phyloP scores from a whole-genome alignment of 2,888 invertebrate species.

The Erpobdella octoculata region DNA sequence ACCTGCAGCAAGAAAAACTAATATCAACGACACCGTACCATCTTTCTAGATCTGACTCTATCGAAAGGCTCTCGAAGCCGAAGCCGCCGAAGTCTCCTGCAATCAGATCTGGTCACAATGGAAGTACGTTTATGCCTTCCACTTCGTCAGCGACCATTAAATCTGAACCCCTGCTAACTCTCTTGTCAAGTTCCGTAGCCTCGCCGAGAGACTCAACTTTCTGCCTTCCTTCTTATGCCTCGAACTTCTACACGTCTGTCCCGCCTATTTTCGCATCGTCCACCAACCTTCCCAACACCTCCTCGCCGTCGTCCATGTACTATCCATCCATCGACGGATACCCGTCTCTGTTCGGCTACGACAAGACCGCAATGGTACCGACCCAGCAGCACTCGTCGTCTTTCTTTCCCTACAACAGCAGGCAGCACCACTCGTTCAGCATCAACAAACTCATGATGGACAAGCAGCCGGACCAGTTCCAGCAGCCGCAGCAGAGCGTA shows the following conservation, averaged over 20 bases:
- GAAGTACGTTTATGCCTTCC: neutral
- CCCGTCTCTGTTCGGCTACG: neutral
- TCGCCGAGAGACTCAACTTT: neutral
- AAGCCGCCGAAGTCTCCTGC: neutral
- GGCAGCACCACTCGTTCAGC: conserved; percentile 21
- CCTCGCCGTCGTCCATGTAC: neutral
- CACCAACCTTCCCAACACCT: neutral
- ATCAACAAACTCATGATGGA: conserved; percentile 19
- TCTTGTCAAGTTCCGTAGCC: neutral
- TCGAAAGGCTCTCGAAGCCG: neutral
- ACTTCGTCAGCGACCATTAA: neutral
- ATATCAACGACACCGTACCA: neutral
- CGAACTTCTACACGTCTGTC: neutral
- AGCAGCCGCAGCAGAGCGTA: neutral
- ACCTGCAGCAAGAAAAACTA: neutral
- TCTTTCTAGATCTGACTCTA: conserved; percentile 3
- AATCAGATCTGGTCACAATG: neutral
- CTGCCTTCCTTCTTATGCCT: neutral
- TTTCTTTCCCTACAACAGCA: conserved; percentile 15
- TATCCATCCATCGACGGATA: neutral
- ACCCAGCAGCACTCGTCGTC: neutral
- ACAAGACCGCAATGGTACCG: neutral
- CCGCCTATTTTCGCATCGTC: neutral
- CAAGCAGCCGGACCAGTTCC: conserved; percentile 15
- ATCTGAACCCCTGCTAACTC: neutral